Base-by-base conservation (phyloP, 1,140 invertebrate genomes). In the Fopius arisanus region DNA sequence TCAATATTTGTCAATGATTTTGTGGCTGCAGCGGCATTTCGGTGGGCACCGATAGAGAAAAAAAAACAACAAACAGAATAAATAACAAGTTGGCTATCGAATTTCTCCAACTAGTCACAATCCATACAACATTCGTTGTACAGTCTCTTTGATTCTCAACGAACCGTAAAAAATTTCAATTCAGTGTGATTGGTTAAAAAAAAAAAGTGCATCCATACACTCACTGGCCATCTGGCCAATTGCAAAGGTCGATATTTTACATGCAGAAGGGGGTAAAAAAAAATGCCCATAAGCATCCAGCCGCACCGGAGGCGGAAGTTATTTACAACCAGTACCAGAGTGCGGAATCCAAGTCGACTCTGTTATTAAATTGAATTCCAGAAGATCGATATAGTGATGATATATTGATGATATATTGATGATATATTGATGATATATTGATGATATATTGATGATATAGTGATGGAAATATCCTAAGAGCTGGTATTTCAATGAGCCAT, bases 81-180 rank as follows among this genome's bases (percentile, higher is more conserved):
- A 59, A 28, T 26, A 59, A 59, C 54, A 23, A 26, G 54, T 59
- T 48, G 43, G 43, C 43, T 59, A 59, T 59, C 23, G 54, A 59
- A 59, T 59, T 59, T 63, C 21, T 65, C 19, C 59, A 40, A 37
- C 19, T 62, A 69, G 16, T 70, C 41, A 26, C 31, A 48, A 51
- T 19, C 51, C 26, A 48, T 63, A 16, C 65, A 70, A 70, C 72
- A 59, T 68, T 62, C 51, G 43, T 48, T 48, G 43, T 16, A 40
- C 62, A 76, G 70, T 75, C 70, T 74, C 76, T 77, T 77, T 77
- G 75, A 77, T 33, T 77, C 48, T 40, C 59, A 66, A 68, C 69
- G 75, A 77, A 72, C 68, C 69, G 72, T 74, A 74, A 74, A 77
- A 72, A 48, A 48, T 48, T 48, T 48, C 43, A 48, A 48, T 48